Evolutionary conservation across 2,797 vertebrate genomes (phyloP), one percentile per base, ranked within the genome.

Genomic region (Numenius phaeopus): DNA sequence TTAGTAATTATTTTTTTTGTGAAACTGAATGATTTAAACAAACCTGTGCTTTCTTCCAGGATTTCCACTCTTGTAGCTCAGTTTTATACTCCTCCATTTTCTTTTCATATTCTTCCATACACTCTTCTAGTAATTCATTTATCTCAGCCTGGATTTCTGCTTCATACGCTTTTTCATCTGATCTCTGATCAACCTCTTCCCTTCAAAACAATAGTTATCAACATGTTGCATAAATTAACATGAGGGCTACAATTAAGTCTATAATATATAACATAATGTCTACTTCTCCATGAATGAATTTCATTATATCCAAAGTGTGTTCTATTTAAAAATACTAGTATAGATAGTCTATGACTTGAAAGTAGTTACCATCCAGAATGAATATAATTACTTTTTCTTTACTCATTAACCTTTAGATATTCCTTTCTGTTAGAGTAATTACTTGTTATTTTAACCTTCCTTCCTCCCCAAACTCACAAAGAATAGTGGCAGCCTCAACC

Each of bases 41-140:
- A 79, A 99, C 99, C 98, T 99, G 99, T 67, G 98, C 97, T 87
- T 97, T 99, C 94, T 94, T 99, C 99, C 99, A 99, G 50, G 98
- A 96, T 90, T 99, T 99, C 99, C 99, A 99, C 50, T 98, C 98
- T 80, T 98, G 99, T 76, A 99, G 96, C 22, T 97, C 98, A 49
- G 78, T 94, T 96, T 98, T 98, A 97, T 99, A 99, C 59, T 98
- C 98, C 0, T 94, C 93, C 96, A 99, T 94, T 94, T 98, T 98
- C 96, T 96, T 99, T 93, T 99, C 98, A 29, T 99, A 98, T n/a
- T 99, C 98, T 80, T 99, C 99, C 22, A 91, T 95, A 14, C 19
- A 94, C 94, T 99, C 99, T 46, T 98, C 98, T 88, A 98, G 90
- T 83, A 99, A 71, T 91, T 99, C 99, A 20, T 91, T 91, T 87